Percentiles rank a stretch among this genome's conserved stretches.
phyloP scores from a whole-genome alignment of 2,888 invertebrate species.

The Drosophila gaucha region DNA sequence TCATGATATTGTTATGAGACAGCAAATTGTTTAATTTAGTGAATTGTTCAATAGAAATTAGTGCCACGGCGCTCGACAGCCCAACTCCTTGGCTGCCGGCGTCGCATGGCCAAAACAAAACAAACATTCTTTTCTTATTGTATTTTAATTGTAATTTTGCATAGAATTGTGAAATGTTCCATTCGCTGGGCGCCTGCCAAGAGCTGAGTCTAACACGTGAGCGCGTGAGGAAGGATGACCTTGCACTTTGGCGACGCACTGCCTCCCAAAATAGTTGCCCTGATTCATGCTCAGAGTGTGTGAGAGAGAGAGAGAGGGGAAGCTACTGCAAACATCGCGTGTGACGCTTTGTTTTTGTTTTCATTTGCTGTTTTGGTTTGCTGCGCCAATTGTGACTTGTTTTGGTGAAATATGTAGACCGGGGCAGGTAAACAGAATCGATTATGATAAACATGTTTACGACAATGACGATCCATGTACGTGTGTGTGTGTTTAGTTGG shows the following conservation, averaged over 20 bases:
- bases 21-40: slow-evolving; percentile 63
- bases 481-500: neutral
- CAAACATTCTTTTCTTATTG: slow-evolving; percentile 18
- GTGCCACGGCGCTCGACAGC: slow-evolving; percentile 7
- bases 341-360: slow-evolving; percentile 16
- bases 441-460: slow-evolving; percentile 70
- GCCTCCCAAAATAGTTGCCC: slow-evolving; percentile 33
- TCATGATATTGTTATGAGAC: slow-evolving; percentile 49
- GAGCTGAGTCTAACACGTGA: slow-evolving; percentile 34
- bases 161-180: slow-evolving; percentile 48
- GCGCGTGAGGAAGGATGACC: slow-evolving; percentile 23
- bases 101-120: slow-evolving; percentile 25
- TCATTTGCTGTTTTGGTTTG: slow-evolving; percentile 32
- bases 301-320: neutral
- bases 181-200: slow-evolving; percentile 13
- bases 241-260: slow-evolving; percentile 52
- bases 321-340: slow-evolving; percentile 8
- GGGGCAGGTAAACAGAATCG: slow-evolving; percentile 39
- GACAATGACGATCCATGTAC: neutral
- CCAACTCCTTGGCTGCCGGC: slow-evolving; percentile 17
- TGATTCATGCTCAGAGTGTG: slow-evolving; percentile 29
- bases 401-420: slow-evolving; percentile 52
- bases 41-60: slow-evolving; percentile 52
- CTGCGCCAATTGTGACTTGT: slow-evolving; percentile 41
- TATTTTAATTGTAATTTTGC: slow-evolving; percentile 13